Percentiles rank a stretch among this genome's conserved stretches.
Evolutionary conservation across 2,888 invertebrate genomes (phyloP).

Genomic region (Tachina lurida): DNA sequence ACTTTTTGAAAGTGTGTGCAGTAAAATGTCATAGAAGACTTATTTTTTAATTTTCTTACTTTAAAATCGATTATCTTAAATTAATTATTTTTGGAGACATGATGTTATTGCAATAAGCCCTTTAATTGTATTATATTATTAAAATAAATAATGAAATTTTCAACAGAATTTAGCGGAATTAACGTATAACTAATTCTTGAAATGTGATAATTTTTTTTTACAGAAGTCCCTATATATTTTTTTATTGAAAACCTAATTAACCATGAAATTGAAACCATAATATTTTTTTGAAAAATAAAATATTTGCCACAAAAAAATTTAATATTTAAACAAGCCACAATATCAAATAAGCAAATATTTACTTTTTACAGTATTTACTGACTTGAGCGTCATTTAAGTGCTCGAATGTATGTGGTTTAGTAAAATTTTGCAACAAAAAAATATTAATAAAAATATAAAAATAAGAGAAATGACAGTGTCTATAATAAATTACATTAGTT

Average conservation of each 20-base stretch:
- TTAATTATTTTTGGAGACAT: no score
- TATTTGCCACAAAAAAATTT: not conserved
- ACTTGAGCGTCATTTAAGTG: not conserved
- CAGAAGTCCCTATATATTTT: not conserved
- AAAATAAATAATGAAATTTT: no score
- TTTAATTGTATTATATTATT: no score
- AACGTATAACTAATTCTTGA: not conserved
- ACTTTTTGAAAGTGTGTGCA: no score
- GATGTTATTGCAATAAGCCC: no score
- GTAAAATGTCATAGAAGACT: no score
- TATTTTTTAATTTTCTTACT: no score
- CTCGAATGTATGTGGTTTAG: not conserved
- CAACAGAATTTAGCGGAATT: not conserved
- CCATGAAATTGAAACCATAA: constrained; percentile 33
- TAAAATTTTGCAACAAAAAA: not conserved
- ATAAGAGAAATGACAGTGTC: no score
- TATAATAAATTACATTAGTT: not conserved
- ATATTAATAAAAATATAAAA: no score
- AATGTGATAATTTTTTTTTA: not conserved
- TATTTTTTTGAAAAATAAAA: not conserved
- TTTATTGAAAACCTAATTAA: constrained; percentile 33
- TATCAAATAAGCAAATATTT: constrained; percentile 27
- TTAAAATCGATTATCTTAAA: no score
- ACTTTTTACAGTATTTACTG: constrained; percentile 14
- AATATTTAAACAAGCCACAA: constrained; percentile 12